Evolutionary conservation across 1,140 invertebrate species (phyloP).

Genomic region (Leucophenga varia): DNA sequence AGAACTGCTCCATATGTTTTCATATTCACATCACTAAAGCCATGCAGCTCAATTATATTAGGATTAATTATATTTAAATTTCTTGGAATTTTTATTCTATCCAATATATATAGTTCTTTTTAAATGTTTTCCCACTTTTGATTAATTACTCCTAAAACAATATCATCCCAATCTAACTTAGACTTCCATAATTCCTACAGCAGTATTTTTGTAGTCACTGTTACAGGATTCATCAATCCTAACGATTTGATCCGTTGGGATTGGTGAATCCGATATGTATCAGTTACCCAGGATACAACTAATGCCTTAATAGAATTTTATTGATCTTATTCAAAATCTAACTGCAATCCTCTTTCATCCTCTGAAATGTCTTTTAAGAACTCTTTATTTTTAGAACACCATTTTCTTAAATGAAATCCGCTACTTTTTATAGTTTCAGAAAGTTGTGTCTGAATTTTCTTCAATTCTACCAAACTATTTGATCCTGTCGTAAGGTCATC

Average conservation of each 20-base stretch:
- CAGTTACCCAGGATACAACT: constrained; percentile 14
- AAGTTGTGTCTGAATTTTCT: background rate
- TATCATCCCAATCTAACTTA: no score
- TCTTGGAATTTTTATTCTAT: background rate
- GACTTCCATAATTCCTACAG: background rate
- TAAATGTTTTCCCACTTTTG: background rate
- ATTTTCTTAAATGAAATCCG: constrained; percentile 6
- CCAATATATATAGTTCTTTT: background rate
- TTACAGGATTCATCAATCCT: no score
- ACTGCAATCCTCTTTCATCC: background rate
- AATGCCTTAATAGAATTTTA: constrained; percentile 20
- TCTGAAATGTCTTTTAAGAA: background rate
- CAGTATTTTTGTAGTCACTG: constrained; percentile 17
- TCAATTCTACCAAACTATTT: constrained; percentile 18
- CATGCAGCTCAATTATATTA: background rate
- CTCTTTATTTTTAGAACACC: background rate
- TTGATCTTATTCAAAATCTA: constrained; percentile 4
- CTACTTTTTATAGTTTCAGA: background rate
- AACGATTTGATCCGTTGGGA: no score
- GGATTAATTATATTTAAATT: background rate
- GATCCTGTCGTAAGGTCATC: constrained; percentile 56
- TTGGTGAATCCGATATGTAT: constrained; percentile 10
- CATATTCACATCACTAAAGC: background rate
- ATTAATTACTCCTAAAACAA: no score
- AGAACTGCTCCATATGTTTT: background rate